Conservation (phyloP, 2,113 vertebrate species). For the Aleadryas rufinucha region DNA sequence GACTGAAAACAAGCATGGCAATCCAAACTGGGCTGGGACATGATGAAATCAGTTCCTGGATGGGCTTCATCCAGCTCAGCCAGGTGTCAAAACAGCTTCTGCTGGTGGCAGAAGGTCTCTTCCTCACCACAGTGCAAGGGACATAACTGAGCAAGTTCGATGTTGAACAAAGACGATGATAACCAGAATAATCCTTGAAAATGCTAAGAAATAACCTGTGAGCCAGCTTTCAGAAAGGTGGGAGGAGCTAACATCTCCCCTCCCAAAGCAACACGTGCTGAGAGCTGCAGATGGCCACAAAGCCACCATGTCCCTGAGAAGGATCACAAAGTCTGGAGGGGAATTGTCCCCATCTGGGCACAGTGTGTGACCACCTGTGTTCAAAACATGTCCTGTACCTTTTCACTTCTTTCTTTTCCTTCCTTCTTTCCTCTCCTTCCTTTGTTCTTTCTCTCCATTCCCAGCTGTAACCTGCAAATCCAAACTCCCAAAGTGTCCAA, state of each 20-base stretch:
- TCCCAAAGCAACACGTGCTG: accelerated
- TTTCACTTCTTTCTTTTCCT: neutral
- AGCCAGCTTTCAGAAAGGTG: neutral
- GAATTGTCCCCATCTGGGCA: neutral
- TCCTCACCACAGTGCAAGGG: neutral
- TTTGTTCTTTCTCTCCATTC: neutral
- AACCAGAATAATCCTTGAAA: neutral
- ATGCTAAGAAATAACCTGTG: neutral
- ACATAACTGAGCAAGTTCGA: neutral
- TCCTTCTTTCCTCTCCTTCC: neutral
- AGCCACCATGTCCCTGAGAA: neutral
- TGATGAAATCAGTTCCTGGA: neutral
- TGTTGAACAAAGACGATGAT: neutral
- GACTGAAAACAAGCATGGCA: neutral
- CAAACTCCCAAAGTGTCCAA: neutral
- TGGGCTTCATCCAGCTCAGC: neutral
- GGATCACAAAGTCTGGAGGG: neutral
- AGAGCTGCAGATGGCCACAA: neutral
- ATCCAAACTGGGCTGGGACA: neutral
- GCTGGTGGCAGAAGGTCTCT: neutral
- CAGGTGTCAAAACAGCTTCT: neutral
- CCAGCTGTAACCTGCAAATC: neutral
- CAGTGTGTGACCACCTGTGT: neutral
- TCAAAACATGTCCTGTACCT: neutral
- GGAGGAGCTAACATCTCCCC: neutral